These are phyloP conservation scores for Centropus bengalensis DNA, from an alignment of 2,113 vertebrate species.

Conservation along the genomic window DNA sequence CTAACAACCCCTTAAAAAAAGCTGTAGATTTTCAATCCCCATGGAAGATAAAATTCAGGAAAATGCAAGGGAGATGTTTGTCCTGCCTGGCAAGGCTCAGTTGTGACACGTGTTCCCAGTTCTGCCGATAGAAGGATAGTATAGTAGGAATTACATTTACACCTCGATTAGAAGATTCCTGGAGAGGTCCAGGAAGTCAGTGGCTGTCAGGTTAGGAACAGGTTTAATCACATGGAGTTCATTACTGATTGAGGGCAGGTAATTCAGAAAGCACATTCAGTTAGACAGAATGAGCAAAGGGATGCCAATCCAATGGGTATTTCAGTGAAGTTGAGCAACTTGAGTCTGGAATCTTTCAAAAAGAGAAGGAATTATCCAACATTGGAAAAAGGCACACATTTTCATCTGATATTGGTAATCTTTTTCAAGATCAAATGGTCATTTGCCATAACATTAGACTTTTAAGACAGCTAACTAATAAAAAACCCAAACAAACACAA, in stretches of 20 bases:
- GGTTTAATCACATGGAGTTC: neutral
- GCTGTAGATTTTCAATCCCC: neutral
- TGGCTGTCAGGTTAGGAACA: neutral
- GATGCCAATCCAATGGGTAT: neutral
- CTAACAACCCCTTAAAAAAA: neutral
- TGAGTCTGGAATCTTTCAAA: neutral
- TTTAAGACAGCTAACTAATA: neutral
- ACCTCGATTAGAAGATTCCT: neutral
- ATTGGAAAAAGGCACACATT: neutral
- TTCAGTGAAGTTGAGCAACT: neutral
- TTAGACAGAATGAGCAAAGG: neutral
- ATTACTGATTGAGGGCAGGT: neutral
- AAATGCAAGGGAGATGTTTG: neutral
- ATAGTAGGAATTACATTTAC: neutral
- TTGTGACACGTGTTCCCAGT: neutral
- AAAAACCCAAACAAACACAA: neutral
- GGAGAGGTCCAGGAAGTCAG: neutral
- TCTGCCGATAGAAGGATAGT: neutral
- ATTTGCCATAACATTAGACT: neutral
- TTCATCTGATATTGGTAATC: neutral
- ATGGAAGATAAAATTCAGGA: neutral
- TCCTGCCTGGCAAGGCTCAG: neutral
- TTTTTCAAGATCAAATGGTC: too few species aligned
- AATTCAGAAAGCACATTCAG: neutral
- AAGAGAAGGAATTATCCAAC: neutral